Conservation (phyloP, 2,113 vertebrate species). For the Propithecus coquereli region DNA sequence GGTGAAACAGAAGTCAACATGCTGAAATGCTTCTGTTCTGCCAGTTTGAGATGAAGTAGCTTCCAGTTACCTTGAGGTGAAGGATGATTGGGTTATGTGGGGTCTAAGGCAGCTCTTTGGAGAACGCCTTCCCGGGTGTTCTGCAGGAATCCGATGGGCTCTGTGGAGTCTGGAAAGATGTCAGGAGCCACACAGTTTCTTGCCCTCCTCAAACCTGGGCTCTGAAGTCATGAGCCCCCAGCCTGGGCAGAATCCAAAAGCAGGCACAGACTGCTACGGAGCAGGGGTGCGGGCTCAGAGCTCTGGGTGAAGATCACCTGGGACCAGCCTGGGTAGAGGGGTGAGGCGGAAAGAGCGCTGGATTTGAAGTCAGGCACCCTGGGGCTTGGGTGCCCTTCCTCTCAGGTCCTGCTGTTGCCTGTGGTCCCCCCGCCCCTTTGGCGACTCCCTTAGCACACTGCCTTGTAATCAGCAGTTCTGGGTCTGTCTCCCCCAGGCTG, state of each 20-base stretch:
- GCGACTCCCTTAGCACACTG: background rate
- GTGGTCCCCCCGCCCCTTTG: background rate
- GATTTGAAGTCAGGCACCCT: background rate
- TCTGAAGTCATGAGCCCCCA: background rate
- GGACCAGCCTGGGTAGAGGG: background rate
- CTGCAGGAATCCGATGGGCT: background rate
- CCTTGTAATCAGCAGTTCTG: background rate
- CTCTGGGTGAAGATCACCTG: background rate
- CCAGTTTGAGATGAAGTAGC: background rate
- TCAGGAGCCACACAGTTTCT: rapidly evolving
- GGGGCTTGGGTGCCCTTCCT: background rate
- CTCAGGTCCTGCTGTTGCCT: background rate
- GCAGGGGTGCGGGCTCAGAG: background rate
- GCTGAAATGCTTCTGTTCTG: background rate
- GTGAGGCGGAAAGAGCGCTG: background rate
- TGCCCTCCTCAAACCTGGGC: background rate
- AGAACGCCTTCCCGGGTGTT: background rate
- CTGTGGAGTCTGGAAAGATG: background rate
- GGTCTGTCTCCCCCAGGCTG: background rate
- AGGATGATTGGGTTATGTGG: background rate
- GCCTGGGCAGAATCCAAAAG: background rate
- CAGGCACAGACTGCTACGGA: background rate
- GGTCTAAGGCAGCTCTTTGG: background rate
- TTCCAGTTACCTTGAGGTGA: background rate
- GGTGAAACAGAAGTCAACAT: background rate